These are phyloP conservation scores for Bos indicus DNA, from an alignment of 2,113 vertebrate genomes.

Conservation along the genomic window DNA sequence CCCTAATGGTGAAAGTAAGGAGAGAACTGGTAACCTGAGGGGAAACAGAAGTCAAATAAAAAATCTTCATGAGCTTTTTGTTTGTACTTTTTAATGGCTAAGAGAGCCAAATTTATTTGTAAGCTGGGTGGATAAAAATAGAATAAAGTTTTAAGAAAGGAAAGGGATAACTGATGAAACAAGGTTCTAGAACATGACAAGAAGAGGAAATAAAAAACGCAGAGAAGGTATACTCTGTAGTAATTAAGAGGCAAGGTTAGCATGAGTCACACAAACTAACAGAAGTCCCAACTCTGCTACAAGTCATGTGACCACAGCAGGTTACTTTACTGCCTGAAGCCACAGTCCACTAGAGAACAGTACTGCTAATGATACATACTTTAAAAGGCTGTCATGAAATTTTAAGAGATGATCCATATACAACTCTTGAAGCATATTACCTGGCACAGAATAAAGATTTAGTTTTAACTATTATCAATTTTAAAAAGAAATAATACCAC, in stretches of 20 bases:
- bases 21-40: not conserved
- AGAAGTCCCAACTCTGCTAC: not conserved
- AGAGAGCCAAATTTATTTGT: not conserved
- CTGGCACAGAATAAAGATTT: not conserved
- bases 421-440: not conserved
- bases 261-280: not conserved
- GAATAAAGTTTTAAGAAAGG: not conserved
- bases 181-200: not conserved
- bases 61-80: not conserved
- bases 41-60: not conserved
- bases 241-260: not conserved
- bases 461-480: not conserved
- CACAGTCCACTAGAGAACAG: not conserved
- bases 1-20: not conserved
- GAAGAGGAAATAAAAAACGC: not conserved
- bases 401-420: not conserved
- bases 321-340: not conserved
- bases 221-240: not conserved
- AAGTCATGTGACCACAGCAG: not conserved
- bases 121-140: not conserved
- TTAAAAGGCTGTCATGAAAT: slow-evolving; percentile 1
- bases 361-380: not conserved
- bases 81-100: not conserved
- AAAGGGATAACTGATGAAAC: not conserved
- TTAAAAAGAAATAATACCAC: not conserved